phyloP scores from a whole-genome alignment of 2,113 vertebrate genomes.

The Rostratula benghalensis region DNA sequence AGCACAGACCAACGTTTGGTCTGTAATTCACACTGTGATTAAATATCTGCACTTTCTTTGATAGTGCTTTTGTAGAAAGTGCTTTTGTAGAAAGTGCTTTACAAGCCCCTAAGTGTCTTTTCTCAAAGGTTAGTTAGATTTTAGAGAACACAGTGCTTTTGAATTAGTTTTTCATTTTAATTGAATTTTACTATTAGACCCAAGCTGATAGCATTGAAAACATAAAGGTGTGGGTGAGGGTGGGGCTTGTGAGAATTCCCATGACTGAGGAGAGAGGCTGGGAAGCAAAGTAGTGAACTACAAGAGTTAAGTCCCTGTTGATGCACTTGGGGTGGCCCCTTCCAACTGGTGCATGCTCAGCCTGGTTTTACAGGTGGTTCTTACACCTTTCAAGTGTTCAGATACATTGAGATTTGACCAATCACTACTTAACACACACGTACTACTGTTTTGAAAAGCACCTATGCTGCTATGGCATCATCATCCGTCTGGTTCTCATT shows the following conservation, averaged over 20 bases:
- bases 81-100: neutral
- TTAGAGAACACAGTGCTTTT: neutral
- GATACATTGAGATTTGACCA: neutral
- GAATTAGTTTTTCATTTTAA: neutral
- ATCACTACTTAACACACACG: neutral
- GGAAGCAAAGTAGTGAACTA: neutral
- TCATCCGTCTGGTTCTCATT: neutral
- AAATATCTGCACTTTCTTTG: neutral
- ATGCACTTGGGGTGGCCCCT: rapidly evolving
- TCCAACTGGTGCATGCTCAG: rapidly evolving
- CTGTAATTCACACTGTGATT: neutral
- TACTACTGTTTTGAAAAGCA: neutral
- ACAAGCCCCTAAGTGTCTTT: neutral
- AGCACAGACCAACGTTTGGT: neutral
- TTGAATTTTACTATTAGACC: neutral
- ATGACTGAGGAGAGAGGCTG: neutral
- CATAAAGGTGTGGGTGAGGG: neutral
- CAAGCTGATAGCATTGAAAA: neutral
- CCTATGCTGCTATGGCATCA: neutral
- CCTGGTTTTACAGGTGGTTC: rapidly evolving
- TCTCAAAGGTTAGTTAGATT: neutral
- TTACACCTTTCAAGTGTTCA: neutral
- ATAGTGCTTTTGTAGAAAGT: neutral
- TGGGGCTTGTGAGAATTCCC: neutral
- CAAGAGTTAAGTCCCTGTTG: neutral